A percentile compares a stretch with the other conserved stretches of the same genome.
These are phyloP conservation scores for Agriopis marginaria DNA, from an alignment of 2,888 invertebrate genomes.

Conservation along the genomic window DNA sequence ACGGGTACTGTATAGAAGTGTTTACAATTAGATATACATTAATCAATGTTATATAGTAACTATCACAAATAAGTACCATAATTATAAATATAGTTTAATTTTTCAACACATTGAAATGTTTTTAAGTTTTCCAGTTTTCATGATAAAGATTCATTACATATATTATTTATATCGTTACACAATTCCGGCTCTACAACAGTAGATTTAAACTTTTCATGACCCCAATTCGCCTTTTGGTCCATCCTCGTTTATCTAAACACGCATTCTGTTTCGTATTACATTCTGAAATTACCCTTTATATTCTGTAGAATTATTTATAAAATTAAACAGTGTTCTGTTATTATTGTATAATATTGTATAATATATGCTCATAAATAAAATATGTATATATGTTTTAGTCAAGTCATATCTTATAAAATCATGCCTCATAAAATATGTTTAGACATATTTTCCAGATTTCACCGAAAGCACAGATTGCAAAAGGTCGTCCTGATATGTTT, in stretches of 20 bases:
- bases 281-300: slow-evolving; percentile 11
- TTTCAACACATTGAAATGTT: too few relatives aligned
- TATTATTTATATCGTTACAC: neutral
- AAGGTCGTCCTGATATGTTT: slow-evolving; percentile 51
- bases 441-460: neutral
- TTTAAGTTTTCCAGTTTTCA: too few relatives aligned
- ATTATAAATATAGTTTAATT: neutral
- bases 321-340: too few relatives aligned
- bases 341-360: neutral
- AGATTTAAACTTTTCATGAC: neutral
- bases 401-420: neutral
- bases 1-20: neutral
- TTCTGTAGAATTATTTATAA: slow-evolving; percentile 11
- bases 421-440: neutral
- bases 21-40: neutral
- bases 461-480: slow-evolving; percentile 23
- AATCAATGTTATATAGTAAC: neutral
- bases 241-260: slow-evolving; percentile 3
- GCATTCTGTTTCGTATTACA: slow-evolving; percentile 12
- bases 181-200: neutral
- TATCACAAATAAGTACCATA: neutral
- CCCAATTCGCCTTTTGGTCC: slow-evolving; percentile 21
- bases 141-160: too few relatives aligned
- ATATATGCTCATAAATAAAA: neutral
- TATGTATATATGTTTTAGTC: neutral